Evolutionary conservation across 2,888 invertebrate species (phyloP).

Genomic region (Beris chalybata): DNA sequence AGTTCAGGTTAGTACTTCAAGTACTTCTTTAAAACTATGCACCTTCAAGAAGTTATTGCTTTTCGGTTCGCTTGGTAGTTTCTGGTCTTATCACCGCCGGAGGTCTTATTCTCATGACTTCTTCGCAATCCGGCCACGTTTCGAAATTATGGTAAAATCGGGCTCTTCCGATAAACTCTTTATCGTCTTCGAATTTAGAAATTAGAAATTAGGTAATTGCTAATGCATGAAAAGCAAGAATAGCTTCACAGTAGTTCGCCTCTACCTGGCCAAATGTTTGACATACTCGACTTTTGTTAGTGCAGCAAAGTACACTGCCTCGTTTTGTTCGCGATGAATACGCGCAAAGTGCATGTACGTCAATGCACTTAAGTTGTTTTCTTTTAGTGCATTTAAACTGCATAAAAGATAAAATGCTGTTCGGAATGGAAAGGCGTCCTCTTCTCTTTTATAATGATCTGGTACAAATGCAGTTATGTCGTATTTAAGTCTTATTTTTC

Average conservation of each 20-base stretch:
- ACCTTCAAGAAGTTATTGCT: neutral
- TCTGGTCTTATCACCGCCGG: conserved; percentile 4
- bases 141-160: conserved; percentile 10
- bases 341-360: no score
- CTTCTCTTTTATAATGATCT: no score
- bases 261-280: conserved; percentile 4
- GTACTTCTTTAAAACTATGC: neutral
- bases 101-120: conserved; percentile 34
- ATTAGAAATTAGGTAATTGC: conserved; percentile 35
- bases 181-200: conserved; percentile 19
- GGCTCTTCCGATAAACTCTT: conserved; percentile 23
- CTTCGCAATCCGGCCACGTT: neutral
- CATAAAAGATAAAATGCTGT: no score
- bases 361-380: no score
- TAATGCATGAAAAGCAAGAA: conserved; percentile 33
- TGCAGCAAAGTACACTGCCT: no score
- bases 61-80: neutral
- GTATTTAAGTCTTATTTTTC: no score
- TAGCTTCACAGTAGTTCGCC: conserved; percentile 29
- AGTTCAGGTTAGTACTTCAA: neutral
- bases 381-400: no score
- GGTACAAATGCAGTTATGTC: no score
- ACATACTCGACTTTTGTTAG: neutral
- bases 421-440: no score
- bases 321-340: no score